phyloP scores from a whole-genome alignment of 2,797 vertebrate species.

The Phoeniculus purpureus region DNA sequence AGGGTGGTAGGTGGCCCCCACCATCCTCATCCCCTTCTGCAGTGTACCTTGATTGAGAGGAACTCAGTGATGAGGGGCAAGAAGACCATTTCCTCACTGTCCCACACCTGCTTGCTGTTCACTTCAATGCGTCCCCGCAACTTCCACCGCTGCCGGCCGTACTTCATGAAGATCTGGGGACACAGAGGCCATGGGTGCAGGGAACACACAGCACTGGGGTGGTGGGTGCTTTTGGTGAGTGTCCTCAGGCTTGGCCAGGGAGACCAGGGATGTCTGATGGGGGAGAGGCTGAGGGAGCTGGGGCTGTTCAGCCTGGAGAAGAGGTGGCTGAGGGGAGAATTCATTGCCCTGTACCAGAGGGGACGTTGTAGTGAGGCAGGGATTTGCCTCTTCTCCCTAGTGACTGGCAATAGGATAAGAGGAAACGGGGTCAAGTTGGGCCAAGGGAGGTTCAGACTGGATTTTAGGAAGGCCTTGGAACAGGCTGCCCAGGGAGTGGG shows the following conservation, averaged over 20 bases:
- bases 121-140: constrained; percentile 91
- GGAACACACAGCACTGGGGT: rapidly evolving
- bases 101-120: constrained; percentile 95
- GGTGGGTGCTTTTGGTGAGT: background rate
- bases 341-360: too few relatives aligned
- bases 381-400: too few relatives aligned
- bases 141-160: constrained; percentile 94
- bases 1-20: background rate
- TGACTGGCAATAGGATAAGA: too few relatives aligned
- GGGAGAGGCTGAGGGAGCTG: too few relatives aligned
- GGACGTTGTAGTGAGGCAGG: too few relatives aligned
- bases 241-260: background rate
- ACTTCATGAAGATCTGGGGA: constrained; percentile 93
- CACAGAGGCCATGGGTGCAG: background rate
- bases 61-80: constrained; percentile 93
- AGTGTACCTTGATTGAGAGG: constrained; percentile 92
- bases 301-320: too few relatives aligned
- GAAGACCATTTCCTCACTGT: constrained; percentile 94
- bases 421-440: too few relatives aligned
- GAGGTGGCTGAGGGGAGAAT: too few relatives aligned
- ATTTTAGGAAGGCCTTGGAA: too few relatives aligned
- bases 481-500: too few relatives aligned
- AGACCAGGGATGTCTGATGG: too few relatives aligned
- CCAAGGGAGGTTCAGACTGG: too few relatives aligned
- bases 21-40: background rate